Conservation (phyloP, 2,113 vertebrate species). For the Talpa occidentalis region DNA sequence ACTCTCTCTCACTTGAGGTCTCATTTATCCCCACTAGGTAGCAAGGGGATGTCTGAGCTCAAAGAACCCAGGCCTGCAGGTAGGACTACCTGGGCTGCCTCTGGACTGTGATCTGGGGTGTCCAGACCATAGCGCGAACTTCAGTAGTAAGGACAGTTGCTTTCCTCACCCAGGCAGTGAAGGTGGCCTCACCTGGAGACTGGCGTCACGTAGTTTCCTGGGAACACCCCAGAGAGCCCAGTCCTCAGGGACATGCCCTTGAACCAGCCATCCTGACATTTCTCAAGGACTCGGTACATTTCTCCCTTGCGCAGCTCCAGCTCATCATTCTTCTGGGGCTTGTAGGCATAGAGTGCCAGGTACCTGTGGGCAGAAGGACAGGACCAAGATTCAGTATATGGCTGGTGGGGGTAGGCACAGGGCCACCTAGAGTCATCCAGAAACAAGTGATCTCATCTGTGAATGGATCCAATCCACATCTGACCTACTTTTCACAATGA, state of each 20-base stretch:
- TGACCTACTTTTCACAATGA: not conserved
- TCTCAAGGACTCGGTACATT: constrained; percentile 98
- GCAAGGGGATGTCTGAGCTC: not conserved
- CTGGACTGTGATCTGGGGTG: not conserved
- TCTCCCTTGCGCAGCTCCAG: constrained; percentile 97
- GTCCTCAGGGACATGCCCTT: constrained; percentile 96
- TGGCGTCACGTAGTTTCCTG: constrained; percentile 98
- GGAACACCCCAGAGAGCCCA: constrained; percentile 95
- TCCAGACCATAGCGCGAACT: not conserved
- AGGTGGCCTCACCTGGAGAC: constrained; percentile 93
- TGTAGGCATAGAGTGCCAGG: constrained; percentile 97
- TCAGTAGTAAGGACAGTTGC: not conserved
- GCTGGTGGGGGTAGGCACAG: not conserved
- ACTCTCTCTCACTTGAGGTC: not conserved
- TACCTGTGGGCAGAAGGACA: constrained; percentile 85
- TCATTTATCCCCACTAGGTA: no score
- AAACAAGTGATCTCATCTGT: not conserved
- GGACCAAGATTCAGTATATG: not conserved
- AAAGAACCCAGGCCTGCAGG: not conserved
- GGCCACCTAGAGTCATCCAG: not conserved
- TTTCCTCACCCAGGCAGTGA: not conserved
- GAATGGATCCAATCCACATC: not conserved
- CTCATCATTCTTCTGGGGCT: constrained; percentile 98
- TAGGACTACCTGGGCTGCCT: not conserved
- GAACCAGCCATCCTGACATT: constrained; percentile 99